Conservation (phyloP, 2,113 vertebrate species). For the Plotosus lineatus region DNA sequence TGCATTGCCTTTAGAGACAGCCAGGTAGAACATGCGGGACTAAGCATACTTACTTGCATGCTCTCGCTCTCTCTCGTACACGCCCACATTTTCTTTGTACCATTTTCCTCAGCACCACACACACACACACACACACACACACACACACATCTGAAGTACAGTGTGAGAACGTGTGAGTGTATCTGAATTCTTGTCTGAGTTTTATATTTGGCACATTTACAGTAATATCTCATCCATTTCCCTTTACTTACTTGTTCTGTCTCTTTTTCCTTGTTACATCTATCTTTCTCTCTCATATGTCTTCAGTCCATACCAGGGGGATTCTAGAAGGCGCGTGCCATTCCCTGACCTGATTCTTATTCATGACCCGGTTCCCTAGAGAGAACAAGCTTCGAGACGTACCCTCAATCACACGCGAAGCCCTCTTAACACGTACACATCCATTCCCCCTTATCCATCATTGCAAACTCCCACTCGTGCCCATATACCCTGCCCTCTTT, state of each 20-base stretch:
- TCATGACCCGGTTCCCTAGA: slow-evolving; percentile 61
- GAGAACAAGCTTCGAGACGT: slow-evolving; percentile 33
- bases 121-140: no score
- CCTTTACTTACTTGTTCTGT: not conserved
- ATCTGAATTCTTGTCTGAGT: not conserved
- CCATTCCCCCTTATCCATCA: slow-evolving; percentile 38
- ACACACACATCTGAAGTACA: not conserved
- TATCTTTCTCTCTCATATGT: not conserved
- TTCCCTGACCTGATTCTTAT: slow-evolving; percentile 68
- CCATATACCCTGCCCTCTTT: not conserved
- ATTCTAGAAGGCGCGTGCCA: slow-evolving; percentile 30
- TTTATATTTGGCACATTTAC: not conserved
- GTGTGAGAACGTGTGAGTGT: not conserved
- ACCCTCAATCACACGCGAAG: slow-evolving; percentile 27
- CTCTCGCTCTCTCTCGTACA: not conserved
- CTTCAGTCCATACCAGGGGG: not conserved
- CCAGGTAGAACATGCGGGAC: not conserved
- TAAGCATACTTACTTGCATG: no score
- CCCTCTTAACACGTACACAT: slow-evolving; percentile 5
- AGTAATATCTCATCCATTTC: not conserved
- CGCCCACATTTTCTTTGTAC: not conserved
- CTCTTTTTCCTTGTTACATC: not conserved
- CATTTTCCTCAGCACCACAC: not conserved
- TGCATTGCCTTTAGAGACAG: not conserved
- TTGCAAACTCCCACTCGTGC: not conserved